Percentiles rank a stretch among this genome's conserved stretches.
These are phyloP conservation scores for Clostera curtula DNA, from an alignment of 2,888 invertebrate genomes.

Conservation along the genomic window DNA sequence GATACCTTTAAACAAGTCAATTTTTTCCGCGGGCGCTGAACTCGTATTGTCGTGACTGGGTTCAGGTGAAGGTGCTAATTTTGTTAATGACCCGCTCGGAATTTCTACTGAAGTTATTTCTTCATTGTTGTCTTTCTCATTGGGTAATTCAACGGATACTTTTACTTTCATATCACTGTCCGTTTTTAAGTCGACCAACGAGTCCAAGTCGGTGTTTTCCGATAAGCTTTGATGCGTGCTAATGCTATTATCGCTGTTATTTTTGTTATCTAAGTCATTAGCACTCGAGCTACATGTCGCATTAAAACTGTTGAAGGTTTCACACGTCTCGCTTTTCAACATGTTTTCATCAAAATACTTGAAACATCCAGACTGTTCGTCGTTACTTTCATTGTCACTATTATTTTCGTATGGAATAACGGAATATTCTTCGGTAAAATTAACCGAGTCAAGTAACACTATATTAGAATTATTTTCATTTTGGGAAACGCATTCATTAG, in stretches of 20 bases:
- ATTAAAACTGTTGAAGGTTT: slow-evolving; percentile 62
- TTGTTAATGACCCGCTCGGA: slow-evolving; percentile 32
- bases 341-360: slow-evolving; percentile 62
- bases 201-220: slow-evolving; percentile 53
- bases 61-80: slow-evolving; percentile 54
- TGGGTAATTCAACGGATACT: slow-evolving; percentile 46
- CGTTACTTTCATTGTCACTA: slow-evolving; percentile 36
- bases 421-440: slow-evolving; percentile 51
- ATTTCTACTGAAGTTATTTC: slow-evolving; percentile 31
- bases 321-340: slow-evolving; percentile 63
- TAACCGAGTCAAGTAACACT: slow-evolving; percentile 52
- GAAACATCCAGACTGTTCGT: slow-evolving; percentile 40
- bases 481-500: slow-evolving; percentile 32
- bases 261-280: slow-evolving; percentile 46
- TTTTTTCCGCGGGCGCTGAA: slow-evolving; percentile 48
- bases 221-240: slow-evolving; percentile 46
- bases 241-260: slow-evolving; percentile 40
- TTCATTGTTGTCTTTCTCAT: slow-evolving; percentile 33
- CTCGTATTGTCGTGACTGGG: slow-evolving; percentile 34
- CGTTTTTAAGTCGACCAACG: slow-evolving; percentile 41
- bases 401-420: slow-evolving; percentile 40
- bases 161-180: slow-evolving; percentile 54
- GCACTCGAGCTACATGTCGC: slow-evolving; percentile 47
- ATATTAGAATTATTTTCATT: slow-evolving; percentile 39
- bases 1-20: slow-evolving; percentile 70